These are phyloP conservation scores for Ichneumoninae sp. DNA, from an alignment of 2,888 invertebrate genomes.

Conservation along the genomic window DNA sequence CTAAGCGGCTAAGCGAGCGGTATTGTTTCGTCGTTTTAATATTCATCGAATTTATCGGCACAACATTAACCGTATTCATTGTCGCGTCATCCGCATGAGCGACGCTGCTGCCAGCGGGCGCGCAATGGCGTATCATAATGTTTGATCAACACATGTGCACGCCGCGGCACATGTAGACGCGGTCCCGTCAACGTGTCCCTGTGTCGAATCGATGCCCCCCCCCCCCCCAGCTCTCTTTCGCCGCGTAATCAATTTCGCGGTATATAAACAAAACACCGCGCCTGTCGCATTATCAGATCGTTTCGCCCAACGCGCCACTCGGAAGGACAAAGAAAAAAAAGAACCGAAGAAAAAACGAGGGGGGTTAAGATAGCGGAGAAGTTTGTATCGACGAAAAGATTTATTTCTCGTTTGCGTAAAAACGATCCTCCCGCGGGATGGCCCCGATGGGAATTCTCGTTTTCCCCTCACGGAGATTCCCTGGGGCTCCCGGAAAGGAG, in stretches of 20 bases:
- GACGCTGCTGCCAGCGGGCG: background rate
- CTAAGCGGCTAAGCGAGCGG: too few relatives aligned
- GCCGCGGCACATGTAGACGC: background rate
- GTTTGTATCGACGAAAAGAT: constrained; percentile 45
- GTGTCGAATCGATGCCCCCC: background rate
- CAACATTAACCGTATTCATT: background rate
- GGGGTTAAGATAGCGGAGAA: background rate
- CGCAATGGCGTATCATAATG: background rate
- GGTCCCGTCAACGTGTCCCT: background rate
- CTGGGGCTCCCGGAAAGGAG: background rate
- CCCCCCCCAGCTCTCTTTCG: background rate
- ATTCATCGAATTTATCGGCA: constrained; percentile 34
- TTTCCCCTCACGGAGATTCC: background rate
- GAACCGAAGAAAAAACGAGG: background rate
- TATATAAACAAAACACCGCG: background rate
- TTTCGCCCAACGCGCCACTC: background rate
- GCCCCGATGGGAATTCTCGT: constrained; percentile 8
- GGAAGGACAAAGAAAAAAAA: background rate
- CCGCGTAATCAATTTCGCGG: background rate
- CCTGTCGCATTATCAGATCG: background rate
- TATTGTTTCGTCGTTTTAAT: constrained; percentile 31
- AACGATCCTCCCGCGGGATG: constrained; percentile 23
- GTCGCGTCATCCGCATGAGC: background rate
- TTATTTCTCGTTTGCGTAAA: constrained; percentile 50
- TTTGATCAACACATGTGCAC: constrained; percentile 3